Evolutionary conservation across 2,888 invertebrate genomes (phyloP), one percentile per base, ranked within the genome.

Genomic region (Peribatodes rhomboidaria): DNA sequence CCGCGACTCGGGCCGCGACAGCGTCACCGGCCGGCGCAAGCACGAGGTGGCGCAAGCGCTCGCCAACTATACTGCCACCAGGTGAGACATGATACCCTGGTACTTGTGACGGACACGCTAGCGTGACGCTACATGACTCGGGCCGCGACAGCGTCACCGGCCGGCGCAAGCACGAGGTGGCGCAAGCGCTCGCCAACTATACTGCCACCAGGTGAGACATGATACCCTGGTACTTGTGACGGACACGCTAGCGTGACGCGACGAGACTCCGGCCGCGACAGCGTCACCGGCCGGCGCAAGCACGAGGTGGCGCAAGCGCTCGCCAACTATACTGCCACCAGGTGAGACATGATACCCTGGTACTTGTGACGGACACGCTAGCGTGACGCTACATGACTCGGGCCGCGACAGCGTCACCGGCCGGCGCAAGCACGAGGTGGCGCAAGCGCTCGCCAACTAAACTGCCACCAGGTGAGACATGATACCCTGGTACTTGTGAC

Each of bases 11-110:
- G 83, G 78, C 2, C 74, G 90, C 1, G 89, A 89, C 81, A 87
- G 90, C 58, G 93, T 80, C 65, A 82, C 88, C 0, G 87, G 87
- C 0, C 72, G 96, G 54, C 94, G 95, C 70, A 97, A 97, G 88
- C 96, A 97, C 54, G 99, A 99, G 92, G 97, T 99, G 68, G 99
- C 98, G 0, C 97, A 98, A 83, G 99, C 98, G 1, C 96, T 99
- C 63, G 99, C 99, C 0, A 96, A 97, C 6, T 99, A 98, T 83
- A 96, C 97, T 69, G 98, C 98, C 0, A 97, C 13, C 35, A 13
- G 2, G 35, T 37, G 35, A 1, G 16, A 8, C 35, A 3, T 41
- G 42, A 2, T n/a, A 31, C 9, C 27, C 47, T 47, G 9, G 47
- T 47, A 47, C 47, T 27, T 47, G n/a, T 2, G 47, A 47, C n/a